These are phyloP conservation scores for Notamacropus eugenii DNA, from an alignment of 2,797 vertebrate species.

Conservation along the genomic window DNA sequence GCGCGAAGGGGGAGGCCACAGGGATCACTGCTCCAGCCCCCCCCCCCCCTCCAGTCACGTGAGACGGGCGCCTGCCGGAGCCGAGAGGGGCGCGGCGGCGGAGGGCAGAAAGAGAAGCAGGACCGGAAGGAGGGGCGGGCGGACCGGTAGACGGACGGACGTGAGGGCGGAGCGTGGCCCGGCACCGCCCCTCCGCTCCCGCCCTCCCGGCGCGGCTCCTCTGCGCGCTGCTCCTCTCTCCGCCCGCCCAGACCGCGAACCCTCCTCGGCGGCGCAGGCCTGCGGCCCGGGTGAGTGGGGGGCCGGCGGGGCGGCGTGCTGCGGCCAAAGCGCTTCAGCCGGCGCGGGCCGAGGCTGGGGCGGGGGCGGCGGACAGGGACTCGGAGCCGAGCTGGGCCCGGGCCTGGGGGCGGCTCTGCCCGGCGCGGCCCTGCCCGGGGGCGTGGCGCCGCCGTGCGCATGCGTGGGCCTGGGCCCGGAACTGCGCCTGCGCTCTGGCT, in stretches of 20 bases:
- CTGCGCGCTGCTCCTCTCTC: background rate
- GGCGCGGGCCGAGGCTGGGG: background rate
- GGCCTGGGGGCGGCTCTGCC: background rate
- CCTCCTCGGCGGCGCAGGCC: background rate
- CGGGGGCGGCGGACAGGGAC: background rate
- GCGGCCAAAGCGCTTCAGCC: slow-evolving; percentile 30
- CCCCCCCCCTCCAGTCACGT: slow-evolving; percentile 31
- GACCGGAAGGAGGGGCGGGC: background rate
- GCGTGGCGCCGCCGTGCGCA: background rate
- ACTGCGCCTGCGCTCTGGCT: slow-evolving; percentile 11
- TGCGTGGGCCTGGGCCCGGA: background rate
- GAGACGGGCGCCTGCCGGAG: background rate
- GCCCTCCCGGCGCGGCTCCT: background rate
- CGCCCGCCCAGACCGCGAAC: background rate
- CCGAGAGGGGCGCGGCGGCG: background rate
- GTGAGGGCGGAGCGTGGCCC: background rate
- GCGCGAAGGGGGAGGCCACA: background rate
- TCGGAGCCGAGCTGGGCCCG: slow-evolving; percentile 4
- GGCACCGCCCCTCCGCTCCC: background rate
- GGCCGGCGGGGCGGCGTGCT: background rate
- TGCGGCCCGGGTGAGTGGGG: background rate
- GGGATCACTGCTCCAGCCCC: background rate
- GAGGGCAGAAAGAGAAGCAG: background rate
- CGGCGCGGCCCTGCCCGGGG: background rate
- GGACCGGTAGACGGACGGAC: background rate